phyloP scores from a whole-genome alignment of 2,888 invertebrate species.

The Scelioninae gen. 1 region DNA sequence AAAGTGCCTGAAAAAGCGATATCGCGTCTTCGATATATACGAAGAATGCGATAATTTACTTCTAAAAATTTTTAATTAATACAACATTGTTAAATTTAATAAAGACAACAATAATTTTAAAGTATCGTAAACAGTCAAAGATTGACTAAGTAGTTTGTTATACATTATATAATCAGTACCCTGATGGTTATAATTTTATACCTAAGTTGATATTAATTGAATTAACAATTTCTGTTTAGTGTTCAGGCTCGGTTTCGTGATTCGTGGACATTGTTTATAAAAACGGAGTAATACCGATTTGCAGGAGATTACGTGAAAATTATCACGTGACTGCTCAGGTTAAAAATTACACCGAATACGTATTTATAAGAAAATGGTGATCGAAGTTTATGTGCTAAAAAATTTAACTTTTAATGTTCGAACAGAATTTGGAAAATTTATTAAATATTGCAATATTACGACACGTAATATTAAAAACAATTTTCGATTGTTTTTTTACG shows the following conservation, averaged over 20 bases:
- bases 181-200: neutral
- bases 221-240: constrained; percentile 2
- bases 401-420: constrained; percentile 37
- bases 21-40: constrained; percentile 32
- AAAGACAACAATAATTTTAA: neutral
- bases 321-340: constrained; percentile 36
- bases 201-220: neutral
- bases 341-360: constrained; percentile 25
- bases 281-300: constrained; percentile 17
- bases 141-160: constrained; percentile 21
- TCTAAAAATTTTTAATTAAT: constrained; percentile 26
- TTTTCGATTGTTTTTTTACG: too few species aligned
- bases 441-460: constrained; percentile 32
- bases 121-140: neutral
- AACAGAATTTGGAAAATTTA: constrained; percentile 39
- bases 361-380: constrained; percentile 38
- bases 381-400: constrained; percentile 44
- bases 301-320: constrained; percentile 28
- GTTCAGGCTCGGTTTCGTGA: constrained; percentile 67
- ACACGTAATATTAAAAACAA: constrained; percentile 15
- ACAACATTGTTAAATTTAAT: constrained; percentile 39
- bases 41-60: constrained; percentile 42
- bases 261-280: constrained; percentile 43
- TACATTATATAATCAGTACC: constrained; percentile 2
- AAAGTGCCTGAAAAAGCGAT: constrained; percentile 70